Evolutionary conservation across 2,797 vertebrate species (phyloP).

Genomic region (Pseudochaenichthys georgianus): DNA sequence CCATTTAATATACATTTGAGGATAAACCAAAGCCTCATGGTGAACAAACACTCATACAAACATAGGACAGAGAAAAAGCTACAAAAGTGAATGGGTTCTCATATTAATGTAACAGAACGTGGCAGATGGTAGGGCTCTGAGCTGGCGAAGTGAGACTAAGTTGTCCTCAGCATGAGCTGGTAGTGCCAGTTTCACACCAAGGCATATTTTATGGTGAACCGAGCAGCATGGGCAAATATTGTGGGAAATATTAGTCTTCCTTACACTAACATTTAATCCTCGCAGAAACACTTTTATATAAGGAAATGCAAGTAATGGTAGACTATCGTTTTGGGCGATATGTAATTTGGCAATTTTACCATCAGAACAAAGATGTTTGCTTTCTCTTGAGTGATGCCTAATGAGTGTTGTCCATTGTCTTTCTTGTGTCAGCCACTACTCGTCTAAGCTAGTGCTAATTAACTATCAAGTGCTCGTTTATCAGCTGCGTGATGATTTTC

Average conservation of each 20-base stretch:
- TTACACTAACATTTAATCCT: conserved; percentile 20
- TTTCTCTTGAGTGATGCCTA: conserved; percentile 23
- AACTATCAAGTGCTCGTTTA: conserved; percentile 42
- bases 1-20: conserved; percentile 4
- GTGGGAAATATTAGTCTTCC: conserved; percentile 52
- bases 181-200: conserved; percentile 72
- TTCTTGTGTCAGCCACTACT: conserved; percentile 20
- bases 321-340: neutral
- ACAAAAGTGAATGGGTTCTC: conserved; percentile 41
- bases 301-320: neutral
- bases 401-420: conserved; percentile 37
- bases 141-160: conserved; percentile 69
- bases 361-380: neutral
- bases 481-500: conserved; percentile 26
- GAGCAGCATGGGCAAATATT: conserved; percentile 54
- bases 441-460: conserved; percentile 35
- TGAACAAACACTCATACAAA: neutral
- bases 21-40: conserved; percentile 1
- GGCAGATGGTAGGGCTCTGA: conserved; percentile 73
- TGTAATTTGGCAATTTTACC: neutral
- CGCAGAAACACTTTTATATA: conserved; percentile 9
- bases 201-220: conserved; percentile 65
- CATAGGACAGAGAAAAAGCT: conserved; percentile 15
- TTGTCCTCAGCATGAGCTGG: conserved; percentile 62
- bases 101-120: conserved; percentile 49